Conservation (phyloP, 2,888 invertebrate species). For the Panopea generosa region DNA sequence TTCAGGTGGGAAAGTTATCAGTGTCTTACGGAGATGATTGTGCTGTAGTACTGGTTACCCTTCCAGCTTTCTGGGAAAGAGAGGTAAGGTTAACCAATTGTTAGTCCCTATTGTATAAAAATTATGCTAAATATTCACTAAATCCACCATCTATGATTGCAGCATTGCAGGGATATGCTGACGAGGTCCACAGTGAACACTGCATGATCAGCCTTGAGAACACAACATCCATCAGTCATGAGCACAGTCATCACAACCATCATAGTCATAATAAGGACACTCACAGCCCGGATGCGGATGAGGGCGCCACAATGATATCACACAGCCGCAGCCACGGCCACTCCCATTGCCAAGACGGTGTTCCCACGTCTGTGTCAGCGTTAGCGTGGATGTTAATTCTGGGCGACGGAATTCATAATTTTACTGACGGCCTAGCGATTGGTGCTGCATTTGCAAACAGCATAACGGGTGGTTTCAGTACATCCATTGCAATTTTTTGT, state of each 20-base stretch:
- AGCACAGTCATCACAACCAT: constrained; percentile 44
- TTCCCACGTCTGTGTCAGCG: constrained; percentile 90
- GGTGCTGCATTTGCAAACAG: constrained; percentile 95
- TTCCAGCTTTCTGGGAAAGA: no score
- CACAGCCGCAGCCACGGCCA: constrained; percentile 25
- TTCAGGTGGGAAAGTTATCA: no score
- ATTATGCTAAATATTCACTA: no score
- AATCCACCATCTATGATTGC: no score
- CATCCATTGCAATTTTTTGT: constrained; percentile 96
- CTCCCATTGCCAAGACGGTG: constrained; percentile 57
- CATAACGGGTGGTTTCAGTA: constrained; percentile 95
- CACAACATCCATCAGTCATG: constrained; percentile 34
- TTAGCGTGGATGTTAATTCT: constrained; percentile 99
- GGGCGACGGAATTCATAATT: constrained; percentile 97
- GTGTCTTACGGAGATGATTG: no score
- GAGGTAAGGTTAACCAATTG: no score
- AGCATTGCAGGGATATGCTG: constrained; percentile 63
- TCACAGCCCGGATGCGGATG: constrained; percentile 27
- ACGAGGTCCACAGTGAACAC: constrained; percentile 64
- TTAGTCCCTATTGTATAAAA: no score
- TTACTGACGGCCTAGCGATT: constrained; percentile 96
- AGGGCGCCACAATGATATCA: constrained; percentile 36
- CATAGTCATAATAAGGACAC: no score
- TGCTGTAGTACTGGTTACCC: no score
- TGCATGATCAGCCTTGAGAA: constrained; percentile 53